phyloP scores from a whole-genome alignment of 1,140 invertebrate species.

The Euschistus heros region DNA sequence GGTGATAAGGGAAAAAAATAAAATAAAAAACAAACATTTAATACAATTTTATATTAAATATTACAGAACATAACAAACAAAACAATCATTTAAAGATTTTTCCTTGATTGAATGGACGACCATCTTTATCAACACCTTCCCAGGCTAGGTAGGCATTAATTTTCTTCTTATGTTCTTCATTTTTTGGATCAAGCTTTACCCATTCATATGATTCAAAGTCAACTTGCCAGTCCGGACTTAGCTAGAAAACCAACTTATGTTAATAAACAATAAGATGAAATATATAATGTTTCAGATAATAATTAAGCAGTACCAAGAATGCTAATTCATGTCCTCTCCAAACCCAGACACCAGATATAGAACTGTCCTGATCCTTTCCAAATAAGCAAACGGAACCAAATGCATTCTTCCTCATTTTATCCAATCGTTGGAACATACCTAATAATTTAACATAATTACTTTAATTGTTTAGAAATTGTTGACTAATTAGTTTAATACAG shows the following conservation, averaged over 20 bases:
- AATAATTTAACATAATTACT: conserved; percentile 26
- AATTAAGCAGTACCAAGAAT: conserved; percentile 54
- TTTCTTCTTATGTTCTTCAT: conserved; percentile 75
- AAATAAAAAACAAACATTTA: too few relatives aligned
- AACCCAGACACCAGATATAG: conserved; percentile 93
- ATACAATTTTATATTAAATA: too few relatives aligned
- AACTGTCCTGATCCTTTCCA: conserved; percentile 82
- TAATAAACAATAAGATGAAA: background rate
- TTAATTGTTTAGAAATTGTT: background rate
- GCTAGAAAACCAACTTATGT: conserved; percentile 41
- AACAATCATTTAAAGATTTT: conserved; percentile 93
- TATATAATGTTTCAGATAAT: background rate
- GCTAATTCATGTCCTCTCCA: conserved; percentile 93
- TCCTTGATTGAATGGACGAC: conserved; percentile 93
- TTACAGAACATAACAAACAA: too few relatives aligned
- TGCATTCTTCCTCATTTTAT: conserved; percentile 93
- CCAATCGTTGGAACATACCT: conserved; percentile 95
- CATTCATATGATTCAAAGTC: conserved; percentile 96
- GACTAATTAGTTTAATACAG: background rate
- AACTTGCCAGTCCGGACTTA: conserved; percentile 85
- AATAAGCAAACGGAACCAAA: conserved; percentile 92
- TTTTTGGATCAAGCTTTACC: conserved; percentile 83
- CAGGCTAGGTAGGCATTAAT: conserved; percentile 90
- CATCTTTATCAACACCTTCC: conserved; percentile 76
- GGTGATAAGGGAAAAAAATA: too few relatives aligned